Evolutionary conservation across 2,113 vertebrate genomes (phyloP), one percentile per base, ranked within the genome.

Genomic region (Nematolebias whitei): DNA sequence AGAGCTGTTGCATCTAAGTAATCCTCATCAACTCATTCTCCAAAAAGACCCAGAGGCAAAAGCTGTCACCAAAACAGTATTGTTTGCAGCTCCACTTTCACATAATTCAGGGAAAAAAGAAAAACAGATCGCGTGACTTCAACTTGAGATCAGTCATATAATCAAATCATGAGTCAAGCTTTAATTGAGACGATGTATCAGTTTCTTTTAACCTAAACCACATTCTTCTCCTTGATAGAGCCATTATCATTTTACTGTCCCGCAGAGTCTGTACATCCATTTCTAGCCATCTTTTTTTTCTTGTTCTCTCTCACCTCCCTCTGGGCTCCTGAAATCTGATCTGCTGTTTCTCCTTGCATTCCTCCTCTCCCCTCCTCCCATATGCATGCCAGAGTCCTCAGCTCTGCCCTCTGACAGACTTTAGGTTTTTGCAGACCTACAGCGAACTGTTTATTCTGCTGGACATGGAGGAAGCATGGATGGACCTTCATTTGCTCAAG

Each of bases 391-490:
- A 68, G 63, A 86, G 79, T 68, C 66, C 71, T 86, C 85, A 60
- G 69, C 74, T 71, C 74, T 87, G 86, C 72, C 73, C 86, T 93
- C 87, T 81, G 80, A 80, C 88, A 90, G 86, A 72, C 91, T 89
- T 90, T 88, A 82, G 71, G 86, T 91, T 86, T 91, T 85, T 90
- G 86, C 76, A 91, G 94, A 95, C 94, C 94, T 94, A 94, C 94
- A 95, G 93, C 93, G 92, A 87, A 93, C 80, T 94, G 93, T 95
- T 96, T 96, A 93, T 90, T 66, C 93, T 93, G 86, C 90, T 78
- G 76, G 83, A 79, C 70, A 82, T 55, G 67, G 78, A 80, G 83
- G 71, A 84, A 84, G 79, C 79, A 65, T 47, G 75, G 80, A 66
- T 52, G 84, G 78, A 76, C 47, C 73, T 76, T 87, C 87, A 81